Evolutionary conservation across 1,140 invertebrate species (phyloP).

Genomic region (Gerris buenoi): DNA sequence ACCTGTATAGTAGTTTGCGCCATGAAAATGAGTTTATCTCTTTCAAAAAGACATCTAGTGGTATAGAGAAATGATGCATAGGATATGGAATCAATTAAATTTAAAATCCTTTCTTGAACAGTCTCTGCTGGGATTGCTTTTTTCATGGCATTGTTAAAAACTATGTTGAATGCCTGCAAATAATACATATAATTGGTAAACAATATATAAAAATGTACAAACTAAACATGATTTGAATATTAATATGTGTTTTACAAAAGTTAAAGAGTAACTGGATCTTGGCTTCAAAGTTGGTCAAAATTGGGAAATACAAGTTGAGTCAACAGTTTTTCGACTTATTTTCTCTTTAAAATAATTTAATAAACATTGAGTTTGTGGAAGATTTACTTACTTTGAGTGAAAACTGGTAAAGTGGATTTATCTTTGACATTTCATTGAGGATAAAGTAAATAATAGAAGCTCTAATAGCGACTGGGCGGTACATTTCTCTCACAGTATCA

Average conservation of each 20-base stretch:
- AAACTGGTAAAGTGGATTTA: conserved; percentile 93
- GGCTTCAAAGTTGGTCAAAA: too few species aligned
- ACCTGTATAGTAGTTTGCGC: conserved; percentile 77
- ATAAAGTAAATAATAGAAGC: conserved; percentile 89
- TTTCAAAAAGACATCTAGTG: conserved; percentile 78
- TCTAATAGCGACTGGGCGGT: conserved; percentile 66
- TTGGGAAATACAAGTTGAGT: too few species aligned
- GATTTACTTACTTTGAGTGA: conserved; percentile 60
- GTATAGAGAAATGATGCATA: conserved; percentile 78
- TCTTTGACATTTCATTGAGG: conserved; percentile 80
- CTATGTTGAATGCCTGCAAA: conserved; percentile 65
- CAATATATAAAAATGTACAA: too few species aligned
- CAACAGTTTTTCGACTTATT: too few species aligned
- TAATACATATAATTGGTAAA: too few species aligned
- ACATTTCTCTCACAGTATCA: conserved; percentile 76
- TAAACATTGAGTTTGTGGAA: too few species aligned
- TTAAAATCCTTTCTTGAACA: conserved; percentile 52
- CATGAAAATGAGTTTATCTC: conserved; percentile 81
- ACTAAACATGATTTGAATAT: too few species aligned
- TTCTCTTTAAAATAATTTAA: too few species aligned
- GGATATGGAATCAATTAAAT: conserved; percentile 76
- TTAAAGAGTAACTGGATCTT: too few species aligned
- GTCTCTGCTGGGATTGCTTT: conserved; percentile 49
- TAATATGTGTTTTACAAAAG: too few species aligned
- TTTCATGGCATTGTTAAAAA: conserved; percentile 76